phyloP scores from a whole-genome alignment of 2,888 invertebrate genomes.

The Heliothis peltigera region DNA sequence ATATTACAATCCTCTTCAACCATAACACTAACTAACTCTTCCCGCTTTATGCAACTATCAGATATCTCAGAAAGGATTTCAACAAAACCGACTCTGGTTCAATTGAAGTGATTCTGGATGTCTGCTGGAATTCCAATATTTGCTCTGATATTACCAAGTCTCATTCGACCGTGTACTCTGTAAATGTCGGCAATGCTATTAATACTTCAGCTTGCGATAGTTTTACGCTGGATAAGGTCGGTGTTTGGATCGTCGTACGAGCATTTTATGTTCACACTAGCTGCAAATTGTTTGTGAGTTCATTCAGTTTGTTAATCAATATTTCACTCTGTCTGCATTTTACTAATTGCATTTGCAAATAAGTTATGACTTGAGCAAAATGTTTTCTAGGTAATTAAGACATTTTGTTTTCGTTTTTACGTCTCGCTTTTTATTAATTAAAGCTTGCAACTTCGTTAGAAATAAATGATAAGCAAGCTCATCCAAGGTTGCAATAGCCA shows the following conservation, averaged over 20 bases:
- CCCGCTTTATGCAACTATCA: slow-evolving; percentile 23
- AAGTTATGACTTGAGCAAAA: background rate
- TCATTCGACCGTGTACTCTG: slow-evolving; percentile 16
- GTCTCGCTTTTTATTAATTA: too few species aligned
- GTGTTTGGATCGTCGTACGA: background rate
- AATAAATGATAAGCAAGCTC: too few species aligned
- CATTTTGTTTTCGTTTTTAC: too few species aligned
- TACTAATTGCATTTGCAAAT: background rate
- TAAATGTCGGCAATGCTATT: slow-evolving; percentile 37
- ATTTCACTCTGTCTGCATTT: background rate
- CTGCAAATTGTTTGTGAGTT: slow-evolving; percentile 1
- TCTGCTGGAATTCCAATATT: slow-evolving; percentile 49
- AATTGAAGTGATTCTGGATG: slow-evolving; percentile 28
- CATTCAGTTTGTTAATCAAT: background rate
- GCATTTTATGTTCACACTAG: background rate
- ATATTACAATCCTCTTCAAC: background rate
- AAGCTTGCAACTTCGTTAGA: too few species aligned
- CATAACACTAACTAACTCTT: slow-evolving; percentile 8
- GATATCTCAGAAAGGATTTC: slow-evolving; percentile 17
- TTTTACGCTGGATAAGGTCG: slow-evolving; percentile 28
- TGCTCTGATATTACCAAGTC: slow-evolving; percentile 50
- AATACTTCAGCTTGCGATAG: slow-evolving; percentile 30
- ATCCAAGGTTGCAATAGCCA: too few species aligned
- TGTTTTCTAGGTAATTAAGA: too few species aligned
- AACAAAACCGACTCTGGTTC: slow-evolving; percentile 24